Evolutionary conservation across 37 sponge, comb jelly and placozoan genomes (phyloP).

Genomic region (Oopsacas minuta): DNA sequence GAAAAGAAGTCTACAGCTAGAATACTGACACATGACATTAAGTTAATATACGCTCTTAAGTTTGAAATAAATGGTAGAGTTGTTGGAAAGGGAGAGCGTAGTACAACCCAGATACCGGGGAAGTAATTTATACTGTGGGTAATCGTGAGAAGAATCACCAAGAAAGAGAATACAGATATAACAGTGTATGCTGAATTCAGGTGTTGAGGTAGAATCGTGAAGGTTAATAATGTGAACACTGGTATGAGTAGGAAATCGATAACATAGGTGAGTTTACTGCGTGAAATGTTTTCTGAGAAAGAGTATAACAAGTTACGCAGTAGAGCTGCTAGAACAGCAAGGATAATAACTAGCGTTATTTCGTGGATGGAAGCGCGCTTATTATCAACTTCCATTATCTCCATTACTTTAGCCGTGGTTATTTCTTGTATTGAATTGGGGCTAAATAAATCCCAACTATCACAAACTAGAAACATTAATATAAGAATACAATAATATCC

Average conservation of each 20-base stretch:
- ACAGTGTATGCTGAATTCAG: neutral
- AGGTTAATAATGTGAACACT: neutral
- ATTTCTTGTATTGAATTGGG: too few relatives aligned
- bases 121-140: neutral
- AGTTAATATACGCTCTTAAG: constrained; percentile 43
- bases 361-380: neutral
- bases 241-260: neutral
- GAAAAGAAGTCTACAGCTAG: constrained; percentile 82
- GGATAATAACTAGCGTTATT: neutral
- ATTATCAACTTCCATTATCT: neutral
- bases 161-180: neutral
- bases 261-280: neutral
- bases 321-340: neutral
- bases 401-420: too few relatives aligned
- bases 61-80: constrained; percentile 44
- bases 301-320: neutral
- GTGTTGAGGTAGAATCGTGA: neutral
- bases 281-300: neutral
- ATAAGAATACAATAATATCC: too few relatives aligned
- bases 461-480: too few relatives aligned
- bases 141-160: neutral
- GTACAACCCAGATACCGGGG: neutral
- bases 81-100: constrained; percentile 12
- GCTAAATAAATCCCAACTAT: too few relatives aligned
- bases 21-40: constrained; percentile 75